Evolutionary conservation across 1,140 invertebrate genomes (phyloP), one percentile per base, ranked within the genome.

Genomic region (Hylaeus anthracinus): DNA sequence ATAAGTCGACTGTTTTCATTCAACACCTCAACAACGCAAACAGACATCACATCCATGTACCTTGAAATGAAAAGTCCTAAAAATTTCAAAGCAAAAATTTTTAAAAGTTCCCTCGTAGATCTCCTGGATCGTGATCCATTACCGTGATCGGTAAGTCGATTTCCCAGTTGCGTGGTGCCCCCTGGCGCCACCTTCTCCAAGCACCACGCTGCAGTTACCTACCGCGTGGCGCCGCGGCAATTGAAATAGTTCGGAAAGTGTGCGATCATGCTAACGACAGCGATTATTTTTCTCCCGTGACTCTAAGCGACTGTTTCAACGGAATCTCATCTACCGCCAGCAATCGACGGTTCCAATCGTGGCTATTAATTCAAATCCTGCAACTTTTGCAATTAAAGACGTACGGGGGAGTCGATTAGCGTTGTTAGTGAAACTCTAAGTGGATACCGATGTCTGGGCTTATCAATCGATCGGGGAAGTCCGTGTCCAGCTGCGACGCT

Each of bases 381-480:
- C 58, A 79, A 83, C 63, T 86, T 86, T 77, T 64, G 72, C 67
- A 83, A 86, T 86, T 83, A 86, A 58, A 86, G 67, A 71, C 67
- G 45, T 74, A 4, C 10, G 14, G 51, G 14, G 72, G 48, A 86
- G 64, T 78, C 81, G 82, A 88, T 88, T 86, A 86, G 60, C 76
- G 71, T 56, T 65, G 37, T 63, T 4, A 53, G 14, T 15, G 81
- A 69, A 77, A 80, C 56, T 56, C 77, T 87, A 90, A 90, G 90
- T 90, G 87, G 71, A 74, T 89, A 90, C 80, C 77, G 63, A 55
- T 89, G 89, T 90, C 84, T 79, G 74, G 72, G 75, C 72, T 88
- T 90, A 90, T 90, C 90, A 85, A 83, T 86, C 73, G 81, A 75
- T 79, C 58, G 67, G 79, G 51, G 81, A 71, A 76, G 60, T 76